A percentile compares a stretch with the other conserved stretches of the same genome.
phyloP scores from a whole-genome alignment of 1,140 invertebrate genomes.

The Pogonus chalceus region DNA sequence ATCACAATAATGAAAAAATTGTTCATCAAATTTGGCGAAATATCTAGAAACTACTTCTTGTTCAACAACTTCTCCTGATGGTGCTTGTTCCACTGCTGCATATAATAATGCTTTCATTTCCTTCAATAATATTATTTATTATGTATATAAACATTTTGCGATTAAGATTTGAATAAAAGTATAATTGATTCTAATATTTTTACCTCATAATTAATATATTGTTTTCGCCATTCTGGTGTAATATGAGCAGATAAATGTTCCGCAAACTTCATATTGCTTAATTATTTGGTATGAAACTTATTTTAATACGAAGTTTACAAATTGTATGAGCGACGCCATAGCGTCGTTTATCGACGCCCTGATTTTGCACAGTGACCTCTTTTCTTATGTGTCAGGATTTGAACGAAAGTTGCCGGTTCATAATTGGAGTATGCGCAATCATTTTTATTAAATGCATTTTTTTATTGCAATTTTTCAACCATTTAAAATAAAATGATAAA shows the following conservation, averaged over 20 bases:
- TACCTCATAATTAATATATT: constrained; percentile 98
- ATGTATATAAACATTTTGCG: background rate
- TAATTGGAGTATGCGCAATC: background rate
- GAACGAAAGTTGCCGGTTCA: background rate
- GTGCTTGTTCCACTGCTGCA: constrained; percentile 76
- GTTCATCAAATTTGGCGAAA: constrained; percentile 92
- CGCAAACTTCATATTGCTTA: constrained; percentile 83
- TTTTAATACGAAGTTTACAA: background rate
- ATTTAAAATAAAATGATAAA: no score
- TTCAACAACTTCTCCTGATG: constrained; percentile 76
- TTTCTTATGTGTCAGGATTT: background rate
- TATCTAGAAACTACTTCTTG: constrained; percentile 79
- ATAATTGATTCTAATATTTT: no score
- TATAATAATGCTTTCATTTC: constrained; percentile 91
- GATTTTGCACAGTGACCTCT: background rate
- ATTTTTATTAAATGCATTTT: no score
- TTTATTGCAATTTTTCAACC: no score
- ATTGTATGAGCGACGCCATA: background rate
- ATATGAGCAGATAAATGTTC: constrained; percentile 93
- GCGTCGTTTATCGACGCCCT: background rate
- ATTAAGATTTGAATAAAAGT: constrained; percentile 2
- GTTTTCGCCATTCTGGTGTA: constrained; percentile 97
- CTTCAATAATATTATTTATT: constrained; percentile 36
- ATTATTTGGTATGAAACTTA: background rate
- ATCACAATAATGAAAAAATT: constrained; percentile 91